Evolutionary conservation across 2,113 vertebrate genomes (phyloP).

Genomic region (Brevimyrus niger): DNA sequence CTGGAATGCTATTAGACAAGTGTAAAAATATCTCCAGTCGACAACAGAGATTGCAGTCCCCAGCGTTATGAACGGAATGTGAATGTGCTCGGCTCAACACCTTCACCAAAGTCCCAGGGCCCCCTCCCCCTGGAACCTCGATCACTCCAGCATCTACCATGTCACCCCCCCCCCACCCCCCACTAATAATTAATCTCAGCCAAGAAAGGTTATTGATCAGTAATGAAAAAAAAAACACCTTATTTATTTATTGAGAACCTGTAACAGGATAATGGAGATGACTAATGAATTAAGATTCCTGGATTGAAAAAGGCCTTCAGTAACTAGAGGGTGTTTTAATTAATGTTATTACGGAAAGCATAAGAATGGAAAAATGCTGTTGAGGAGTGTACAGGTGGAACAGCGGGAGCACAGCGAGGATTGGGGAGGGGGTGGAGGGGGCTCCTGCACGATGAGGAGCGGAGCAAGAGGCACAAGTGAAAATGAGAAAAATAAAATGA

Average conservation of each 20-base stretch:
- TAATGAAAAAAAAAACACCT: background rate
- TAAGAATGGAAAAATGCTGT: background rate
- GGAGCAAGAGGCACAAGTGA: background rate
- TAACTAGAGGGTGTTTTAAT: conserved; percentile 27
- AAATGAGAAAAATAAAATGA: conserved; percentile 1
- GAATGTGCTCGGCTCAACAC: conserved; percentile 25
- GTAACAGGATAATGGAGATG: conserved; percentile 26
- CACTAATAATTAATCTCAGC: conserved; percentile 17
- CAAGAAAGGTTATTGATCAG: background rate
- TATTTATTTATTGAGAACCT: conserved; percentile 15
- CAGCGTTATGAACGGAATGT: conserved; percentile 19
- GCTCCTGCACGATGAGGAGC: background rate
- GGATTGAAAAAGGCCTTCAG: conserved; percentile 15
- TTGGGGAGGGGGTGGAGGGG: background rate
- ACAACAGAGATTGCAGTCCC: conserved; percentile 24
- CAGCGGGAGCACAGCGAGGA: background rate
- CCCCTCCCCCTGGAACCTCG: conserved; percentile 13
- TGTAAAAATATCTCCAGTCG: conserved; percentile 29
- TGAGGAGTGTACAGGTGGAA: background rate
- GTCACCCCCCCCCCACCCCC: background rate
- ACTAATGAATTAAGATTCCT: conserved; percentile 28
- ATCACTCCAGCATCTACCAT: conserved; percentile 2
- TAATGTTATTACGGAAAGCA: conserved; percentile 23
- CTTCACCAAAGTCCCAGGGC: background rate
- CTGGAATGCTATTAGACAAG: conserved; percentile 27